These are phyloP conservation scores for Sandelia bainsii DNA, from an alignment of 2,797 vertebrate genomes.

Conservation along the genomic window DNA sequence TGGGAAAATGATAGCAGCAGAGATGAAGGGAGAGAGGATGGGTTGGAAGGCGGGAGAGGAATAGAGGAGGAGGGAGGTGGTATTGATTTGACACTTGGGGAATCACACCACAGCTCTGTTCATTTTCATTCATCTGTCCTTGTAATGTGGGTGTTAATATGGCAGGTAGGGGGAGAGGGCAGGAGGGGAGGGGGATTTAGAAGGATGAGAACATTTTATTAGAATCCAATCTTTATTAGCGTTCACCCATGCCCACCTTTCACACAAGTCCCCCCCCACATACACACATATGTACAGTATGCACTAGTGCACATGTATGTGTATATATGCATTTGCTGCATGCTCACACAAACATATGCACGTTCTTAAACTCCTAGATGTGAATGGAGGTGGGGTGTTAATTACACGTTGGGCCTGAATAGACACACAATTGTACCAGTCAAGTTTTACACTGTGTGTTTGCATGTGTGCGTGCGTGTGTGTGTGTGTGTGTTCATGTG, in stretches of 20 bases:
- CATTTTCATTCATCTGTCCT: conserved; percentile 84
- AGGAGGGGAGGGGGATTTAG: conserved; percentile 58
- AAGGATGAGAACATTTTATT: conserved; percentile 81
- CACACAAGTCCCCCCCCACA: conserved; percentile 15
- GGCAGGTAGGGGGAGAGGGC: conserved; percentile 72
- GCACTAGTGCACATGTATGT: conserved; percentile 28
- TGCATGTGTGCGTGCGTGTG: conserved; percentile 5
- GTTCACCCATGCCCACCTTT: conserved; percentile 61
- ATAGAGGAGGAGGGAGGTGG: conserved; percentile 62
- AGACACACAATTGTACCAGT: conserved; percentile 56
- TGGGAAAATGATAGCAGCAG: conserved; percentile 77
- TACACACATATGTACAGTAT: conserved; percentile 22
- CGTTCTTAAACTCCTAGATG: conserved; percentile 38
- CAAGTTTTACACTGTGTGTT: conserved; percentile 23
- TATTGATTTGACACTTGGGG: conserved; percentile 83
- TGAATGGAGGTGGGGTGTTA: conserved; percentile 57
- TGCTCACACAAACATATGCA: conserved; percentile 22
- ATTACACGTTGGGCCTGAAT: conserved; percentile 69
- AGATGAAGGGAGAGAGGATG: conserved; percentile 63
- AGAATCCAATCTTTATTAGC: conserved; percentile 83
- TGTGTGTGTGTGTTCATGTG: conserved; percentile 5
- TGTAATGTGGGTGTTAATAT: conserved; percentile 84
- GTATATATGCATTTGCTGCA: conserved; percentile 2
- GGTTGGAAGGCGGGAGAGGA: conserved; percentile 54
- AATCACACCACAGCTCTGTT: conserved; percentile 81